Percentiles rank a stretch among this genome's conserved stretches.
Conservation (phyloP, 2,888 invertebrate genomes). For the Pachydiplax longipennis region DNA sequence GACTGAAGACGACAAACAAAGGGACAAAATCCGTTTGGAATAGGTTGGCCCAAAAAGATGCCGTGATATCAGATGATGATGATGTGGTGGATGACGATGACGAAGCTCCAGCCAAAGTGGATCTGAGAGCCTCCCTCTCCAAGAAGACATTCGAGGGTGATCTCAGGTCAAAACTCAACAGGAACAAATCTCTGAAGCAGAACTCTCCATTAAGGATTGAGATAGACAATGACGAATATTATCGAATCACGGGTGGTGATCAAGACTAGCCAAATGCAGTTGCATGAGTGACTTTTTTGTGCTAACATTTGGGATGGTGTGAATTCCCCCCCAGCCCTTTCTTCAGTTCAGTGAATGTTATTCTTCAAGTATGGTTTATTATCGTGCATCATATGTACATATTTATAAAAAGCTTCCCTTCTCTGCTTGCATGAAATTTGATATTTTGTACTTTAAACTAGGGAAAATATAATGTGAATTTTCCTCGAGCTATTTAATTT, state of each 20-base stretch:
- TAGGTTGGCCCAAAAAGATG: not conserved
- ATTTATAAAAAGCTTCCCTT: not conserved
- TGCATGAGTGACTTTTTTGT: conserved; percentile 11
- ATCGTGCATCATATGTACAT: not conserved
- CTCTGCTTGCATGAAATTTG: not conserved
- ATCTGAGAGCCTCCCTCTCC: conserved; percentile 37
- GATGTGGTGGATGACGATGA: conserved; percentile 39
- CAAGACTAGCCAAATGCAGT: not conserved
- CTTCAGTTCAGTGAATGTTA: conserved; percentile 4
- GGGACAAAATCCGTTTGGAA: conserved; percentile 63
- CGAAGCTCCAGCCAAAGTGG: not conserved
- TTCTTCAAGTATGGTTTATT: not conserved
- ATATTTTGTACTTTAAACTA: conserved; percentile 13
- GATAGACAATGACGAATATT: conserved; percentile 54
- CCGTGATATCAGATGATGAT: not conserved
- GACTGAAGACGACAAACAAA: conserved; percentile 73
- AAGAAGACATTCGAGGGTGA: conserved; percentile 47
- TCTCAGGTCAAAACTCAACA: conserved; percentile 51
- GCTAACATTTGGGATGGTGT: not conserved
- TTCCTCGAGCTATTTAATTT: not conserved
- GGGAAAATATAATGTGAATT: conserved; percentile 16
- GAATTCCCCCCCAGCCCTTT: not conserved
- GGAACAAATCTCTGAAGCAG: conserved; percentile 46
- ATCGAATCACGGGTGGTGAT: conserved; percentile 51
- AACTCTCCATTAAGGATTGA: conserved; percentile 52